Evolutionary conservation across 2,113 vertebrate species (phyloP).

Genomic region (Azemiops feae): DNA sequence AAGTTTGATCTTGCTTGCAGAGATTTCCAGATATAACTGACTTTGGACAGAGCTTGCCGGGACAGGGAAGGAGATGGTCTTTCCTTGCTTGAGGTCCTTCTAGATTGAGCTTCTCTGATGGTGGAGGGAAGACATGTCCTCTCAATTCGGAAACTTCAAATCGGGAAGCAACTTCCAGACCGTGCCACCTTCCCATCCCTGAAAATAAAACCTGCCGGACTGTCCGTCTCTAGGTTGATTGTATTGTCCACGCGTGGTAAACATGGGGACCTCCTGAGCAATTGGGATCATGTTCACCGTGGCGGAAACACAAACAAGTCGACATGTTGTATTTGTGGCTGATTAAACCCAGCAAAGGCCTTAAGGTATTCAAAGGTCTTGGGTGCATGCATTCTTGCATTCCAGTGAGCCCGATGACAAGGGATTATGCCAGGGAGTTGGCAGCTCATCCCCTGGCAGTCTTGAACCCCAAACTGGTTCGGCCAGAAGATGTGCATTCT

Average conservation of each 20-base stretch:
- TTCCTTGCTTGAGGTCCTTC: too few species aligned
- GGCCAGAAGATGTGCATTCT: neutral
- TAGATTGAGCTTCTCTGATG: neutral
- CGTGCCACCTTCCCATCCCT: neutral
- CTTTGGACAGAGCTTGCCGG: neutral
- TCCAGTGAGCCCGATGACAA: neutral
- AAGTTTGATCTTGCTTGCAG: neutral
- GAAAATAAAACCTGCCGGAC: neutral
- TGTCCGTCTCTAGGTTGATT: conserved; percentile 15
- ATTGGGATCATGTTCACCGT: conserved; percentile 6
- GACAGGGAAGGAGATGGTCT: neutral
- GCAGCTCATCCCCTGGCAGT: neutral
- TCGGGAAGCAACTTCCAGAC: neutral
- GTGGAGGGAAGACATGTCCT: too few species aligned
- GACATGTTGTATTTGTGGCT: neutral
- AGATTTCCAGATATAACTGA: neutral
- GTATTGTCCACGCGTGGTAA: neutral
- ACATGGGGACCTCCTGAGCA: neutral
- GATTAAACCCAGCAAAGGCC: conserved; percentile 25
- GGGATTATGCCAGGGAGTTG: neutral
- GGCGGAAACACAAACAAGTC: conserved; percentile 32
- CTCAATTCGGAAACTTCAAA: neutral
- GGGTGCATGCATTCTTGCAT: neutral
- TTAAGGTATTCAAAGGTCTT: neutral
- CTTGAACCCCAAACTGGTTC: neutral